A percentile compares a stretch with the other conserved stretches of the same genome.
These are phyloP conservation scores for Drosophila trapezifrons DNA, from an alignment of 1,140 invertebrate genomes.

Conservation along the genomic window DNA sequence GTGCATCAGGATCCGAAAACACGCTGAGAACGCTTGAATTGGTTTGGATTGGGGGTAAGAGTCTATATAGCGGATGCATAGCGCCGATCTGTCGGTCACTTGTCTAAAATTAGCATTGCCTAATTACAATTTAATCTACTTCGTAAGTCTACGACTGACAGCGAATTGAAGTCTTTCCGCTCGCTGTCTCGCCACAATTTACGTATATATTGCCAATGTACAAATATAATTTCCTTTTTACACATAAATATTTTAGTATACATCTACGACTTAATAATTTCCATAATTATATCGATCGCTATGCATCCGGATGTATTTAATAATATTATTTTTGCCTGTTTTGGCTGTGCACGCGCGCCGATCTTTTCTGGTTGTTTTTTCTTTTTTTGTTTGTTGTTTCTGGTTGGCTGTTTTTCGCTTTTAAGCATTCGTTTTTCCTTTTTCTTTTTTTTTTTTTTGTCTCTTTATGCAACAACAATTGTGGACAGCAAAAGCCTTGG, in stretches of 20 bases:
- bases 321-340: conserved; percentile 50
- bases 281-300: conserved; percentile 43
- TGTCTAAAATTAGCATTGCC: conserved; percentile 45
- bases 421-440: conserved; percentile 2
- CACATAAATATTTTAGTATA: conserved; percentile 39
- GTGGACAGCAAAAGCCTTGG: conserved; percentile 44
- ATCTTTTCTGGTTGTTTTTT: conserved; percentile 43
- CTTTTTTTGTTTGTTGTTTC: conserved; percentile 32
- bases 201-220: conserved; percentile 68
- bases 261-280: conserved; percentile 50
- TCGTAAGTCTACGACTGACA: conserved; percentile 33
- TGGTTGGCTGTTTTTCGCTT: conserved; percentile 26
- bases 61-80: conserved; percentile 56
- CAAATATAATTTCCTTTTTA: conserved; percentile 38
- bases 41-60: conserved; percentile 41
- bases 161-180: conserved; percentile 34
- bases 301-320: conserved; percentile 44
- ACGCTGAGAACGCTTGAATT: conserved; percentile 81
- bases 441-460: conserved; percentile 5
- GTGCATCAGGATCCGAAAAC: conserved; percentile 61
- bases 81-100: conserved; percentile 23
- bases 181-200: conserved; percentile 43
- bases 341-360: conserved; percentile 50
- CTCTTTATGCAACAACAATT: conserved; percentile 43
- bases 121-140: conserved; percentile 65